phyloP scores from a whole-genome alignment of 2,888 invertebrate species.

The Hyposoter dolosus region DNA sequence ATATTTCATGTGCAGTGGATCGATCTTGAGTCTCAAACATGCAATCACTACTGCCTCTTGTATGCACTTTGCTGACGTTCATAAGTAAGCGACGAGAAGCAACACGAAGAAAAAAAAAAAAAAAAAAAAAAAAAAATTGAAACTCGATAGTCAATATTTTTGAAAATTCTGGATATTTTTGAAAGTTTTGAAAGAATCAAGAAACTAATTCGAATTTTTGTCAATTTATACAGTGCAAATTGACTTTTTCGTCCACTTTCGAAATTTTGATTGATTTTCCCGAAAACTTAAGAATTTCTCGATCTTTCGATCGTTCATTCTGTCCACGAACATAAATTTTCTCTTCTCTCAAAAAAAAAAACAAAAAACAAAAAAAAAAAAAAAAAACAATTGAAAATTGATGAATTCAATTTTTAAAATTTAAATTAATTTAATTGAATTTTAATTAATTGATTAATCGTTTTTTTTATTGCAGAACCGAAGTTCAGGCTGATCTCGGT shows the following conservation, averaged over 20 bases:
- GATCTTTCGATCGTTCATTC: too few relatives aligned
- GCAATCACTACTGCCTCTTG: constrained; percentile 75
- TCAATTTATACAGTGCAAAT: too few relatives aligned
- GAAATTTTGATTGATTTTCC: too few relatives aligned
- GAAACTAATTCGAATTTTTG: too few relatives aligned
- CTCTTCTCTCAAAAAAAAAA: too few relatives aligned
- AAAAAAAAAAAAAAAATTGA: background rate
- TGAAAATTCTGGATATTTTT: background rate
- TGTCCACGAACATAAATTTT: too few relatives aligned
- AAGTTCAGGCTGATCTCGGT: constrained; percentile 70
- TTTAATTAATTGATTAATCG: background rate
- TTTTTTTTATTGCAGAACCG: constrained; percentile 64
- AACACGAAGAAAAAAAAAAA: too few relatives aligned
- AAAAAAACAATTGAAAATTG: too few relatives aligned
- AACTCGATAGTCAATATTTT: too few relatives aligned
- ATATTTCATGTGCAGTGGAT: constrained; percentile 76
- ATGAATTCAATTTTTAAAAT: background rate
- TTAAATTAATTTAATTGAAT: background rate
- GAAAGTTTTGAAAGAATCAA: background rate
- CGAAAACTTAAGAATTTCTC: too few relatives aligned
- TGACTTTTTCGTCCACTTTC: too few relatives aligned
- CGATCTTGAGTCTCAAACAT: constrained; percentile 69
- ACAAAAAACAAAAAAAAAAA: too few relatives aligned
- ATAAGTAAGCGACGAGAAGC: constrained; percentile 72
- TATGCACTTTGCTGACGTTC: constrained; percentile 71